phyloP scores from a whole-genome alignment of 2,888 invertebrate species.

The Eupithecia insigniata region DNA sequence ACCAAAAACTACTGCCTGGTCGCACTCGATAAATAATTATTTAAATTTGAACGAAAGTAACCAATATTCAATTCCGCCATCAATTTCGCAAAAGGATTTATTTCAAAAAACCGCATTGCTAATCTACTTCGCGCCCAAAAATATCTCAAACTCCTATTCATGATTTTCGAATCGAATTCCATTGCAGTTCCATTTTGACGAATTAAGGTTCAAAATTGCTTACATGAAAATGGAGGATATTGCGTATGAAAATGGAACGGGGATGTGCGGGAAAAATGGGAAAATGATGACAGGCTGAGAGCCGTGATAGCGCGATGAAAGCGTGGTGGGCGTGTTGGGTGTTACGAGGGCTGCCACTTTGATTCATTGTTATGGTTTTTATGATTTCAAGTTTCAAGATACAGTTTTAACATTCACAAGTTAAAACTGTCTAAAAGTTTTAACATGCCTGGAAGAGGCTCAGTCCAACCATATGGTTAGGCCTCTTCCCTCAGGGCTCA shows the following conservation, averaged over 20 bases:
- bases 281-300: slow-evolving; percentile 81
- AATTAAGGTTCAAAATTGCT: slow-evolving; percentile 41
- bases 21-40: slow-evolving; percentile 60
- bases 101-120: slow-evolving; percentile 80
- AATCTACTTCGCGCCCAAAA: slow-evolving; percentile 53
- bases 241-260: slow-evolving; percentile 44
- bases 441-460: no score
- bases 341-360: slow-evolving; percentile 59
- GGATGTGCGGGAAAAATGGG: slow-evolving; percentile 75
- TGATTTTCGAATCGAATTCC: slow-evolving; percentile 17
- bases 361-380: no score
- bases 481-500: no score
- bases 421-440: no score
- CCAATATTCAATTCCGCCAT: slow-evolving; percentile 73
- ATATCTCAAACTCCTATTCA: slow-evolving; percentile 45
- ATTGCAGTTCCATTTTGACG: slow-evolving; percentile 27
- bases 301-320: slow-evolving; percentile 81
- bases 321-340: slow-evolving; percentile 59
- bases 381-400: no score
- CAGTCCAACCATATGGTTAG: no score
- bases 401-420: no score
- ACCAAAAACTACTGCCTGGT: slow-evolving; percentile 53
- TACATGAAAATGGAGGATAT: slow-evolving; percentile 5
- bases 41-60: slow-evolving; percentile 45
- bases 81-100: slow-evolving; percentile 73